A percentile compares a stretch with the other conserved stretches of the same genome.
Evolutionary conservation across 2,113 vertebrate species (phyloP).

Genomic region (Fregata magnificens): DNA sequence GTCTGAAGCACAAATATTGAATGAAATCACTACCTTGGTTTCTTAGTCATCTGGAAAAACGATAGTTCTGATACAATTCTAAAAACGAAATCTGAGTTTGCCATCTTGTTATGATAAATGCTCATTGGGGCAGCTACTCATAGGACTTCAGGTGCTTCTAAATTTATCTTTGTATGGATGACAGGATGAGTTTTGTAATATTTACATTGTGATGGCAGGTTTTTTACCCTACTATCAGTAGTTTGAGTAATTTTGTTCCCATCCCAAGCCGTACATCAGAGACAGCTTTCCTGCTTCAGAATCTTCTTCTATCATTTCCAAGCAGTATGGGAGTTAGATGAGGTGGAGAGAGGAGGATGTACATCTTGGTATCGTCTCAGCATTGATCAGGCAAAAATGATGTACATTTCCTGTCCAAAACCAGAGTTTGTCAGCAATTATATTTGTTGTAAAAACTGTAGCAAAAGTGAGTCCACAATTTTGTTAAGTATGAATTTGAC

Average conservation of each 20-base stretch:
- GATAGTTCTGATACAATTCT: background rate
- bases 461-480: background rate
- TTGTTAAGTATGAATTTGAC: background rate
- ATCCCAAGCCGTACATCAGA: background rate
- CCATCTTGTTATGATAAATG: background rate
- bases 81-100: background rate
- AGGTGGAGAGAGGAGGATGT: background rate
- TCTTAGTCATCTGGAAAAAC: background rate
- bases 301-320: background rate
- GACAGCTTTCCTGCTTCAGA: background rate
- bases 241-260: background rate
- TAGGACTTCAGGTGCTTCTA: background rate
- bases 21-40: background rate
- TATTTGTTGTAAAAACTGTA: background rate
- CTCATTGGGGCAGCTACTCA: background rate
- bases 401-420: background rate
- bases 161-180: background rate
- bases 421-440: background rate
- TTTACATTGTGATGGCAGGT: background rate
- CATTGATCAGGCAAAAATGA: background rate
- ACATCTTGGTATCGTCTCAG: too few species aligned
- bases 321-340: background rate
- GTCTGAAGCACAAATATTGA: background rate
- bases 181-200: background rate
- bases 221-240: background rate